Conservation (phyloP, 2,888 invertebrate species). For the Oxyteleia sp. region DNA sequence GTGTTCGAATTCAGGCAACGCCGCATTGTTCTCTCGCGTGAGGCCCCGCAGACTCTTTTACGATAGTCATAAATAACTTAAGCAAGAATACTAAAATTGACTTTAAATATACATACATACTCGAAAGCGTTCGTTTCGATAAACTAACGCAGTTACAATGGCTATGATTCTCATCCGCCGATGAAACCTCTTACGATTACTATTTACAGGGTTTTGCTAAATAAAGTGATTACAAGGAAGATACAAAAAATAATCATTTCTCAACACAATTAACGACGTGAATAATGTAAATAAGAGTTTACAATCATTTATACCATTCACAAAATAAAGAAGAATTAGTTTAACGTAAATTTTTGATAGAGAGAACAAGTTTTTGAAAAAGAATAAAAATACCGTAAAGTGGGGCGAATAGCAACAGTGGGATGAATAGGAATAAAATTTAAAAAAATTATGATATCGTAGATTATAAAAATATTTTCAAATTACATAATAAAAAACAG, state of each 20-base stretch:
- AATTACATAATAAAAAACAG: too few species aligned
- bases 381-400: too few species aligned
- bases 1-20: conserved; percentile 52
- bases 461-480: too few species aligned
- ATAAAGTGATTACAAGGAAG: not conserved
- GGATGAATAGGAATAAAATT: too few species aligned
- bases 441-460: too few species aligned
- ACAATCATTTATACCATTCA: too few species aligned
- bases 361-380: too few species aligned
- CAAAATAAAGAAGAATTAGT: too few species aligned
- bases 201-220: conserved; percentile 54
- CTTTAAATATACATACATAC: conserved; percentile 68
- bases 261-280: too few species aligned
- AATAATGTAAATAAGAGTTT: not conserved
- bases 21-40: conserved; percentile 55
- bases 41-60: conserved; percentile 51
- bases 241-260: conserved; percentile 42
- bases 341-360: too few species aligned
- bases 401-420: too few species aligned
- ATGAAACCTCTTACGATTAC: conserved; percentile 54
- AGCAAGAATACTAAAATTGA: conserved; percentile 71
- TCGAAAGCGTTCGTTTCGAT: conserved; percentile 54
- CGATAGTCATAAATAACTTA: conserved; percentile 72
- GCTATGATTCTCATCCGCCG: conserved; percentile 63
- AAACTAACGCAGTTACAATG: conserved; percentile 66